Base-by-base conservation (phyloP, 1,140 invertebrate species). In the Leptopilina boulardi region DNA sequence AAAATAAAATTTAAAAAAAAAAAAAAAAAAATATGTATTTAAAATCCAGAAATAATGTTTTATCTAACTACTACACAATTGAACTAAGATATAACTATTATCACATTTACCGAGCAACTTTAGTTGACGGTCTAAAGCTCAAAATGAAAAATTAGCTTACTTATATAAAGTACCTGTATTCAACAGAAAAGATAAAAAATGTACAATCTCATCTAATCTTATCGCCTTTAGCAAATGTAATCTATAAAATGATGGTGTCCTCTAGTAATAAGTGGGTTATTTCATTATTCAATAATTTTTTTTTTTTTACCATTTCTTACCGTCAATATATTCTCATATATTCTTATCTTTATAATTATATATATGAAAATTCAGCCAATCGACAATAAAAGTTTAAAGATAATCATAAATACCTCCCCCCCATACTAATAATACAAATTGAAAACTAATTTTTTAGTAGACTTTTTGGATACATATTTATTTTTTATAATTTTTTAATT, bases 181-280 rank as follows among this genome's bases (percentile, higher is more conserved):
- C 13, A 66, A 66, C 23, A 15, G 23, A 15, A 66, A 10, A 34
- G 59, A 51, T 30, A 30, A 66, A 59, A 56, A 66, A 66, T 59
- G 23, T 30, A 30, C 26, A 66, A 66, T 66, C 21, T 66, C 21
- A 66, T 66, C 59, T 66, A 66, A 66, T 66, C 59, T 66, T 66
- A 66, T 66, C 59, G 13, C 21, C 4, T 66, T 66, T 34, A 66
- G 10, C 23, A n/a, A 34, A 66, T 66, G 59, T n/a, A 15, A 66
- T 66, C 21, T 26, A 30, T 6, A n/a, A 30, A 34, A n/a, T n/a
- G 13, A 66, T 10, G 13, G 59, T 30, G 23, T 66, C 23, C n/a
- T 42, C 41, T 66, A 26, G 21, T 1, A 30, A n/a, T 66, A 66
- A 66, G 26, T 66, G 59, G 3, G 26, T 66, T 66, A 66, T 66